These are phyloP conservation scores for Argopecten irradians DNA, from an alignment of 1,140 invertebrate species.

Conservation along the genomic window DNA sequence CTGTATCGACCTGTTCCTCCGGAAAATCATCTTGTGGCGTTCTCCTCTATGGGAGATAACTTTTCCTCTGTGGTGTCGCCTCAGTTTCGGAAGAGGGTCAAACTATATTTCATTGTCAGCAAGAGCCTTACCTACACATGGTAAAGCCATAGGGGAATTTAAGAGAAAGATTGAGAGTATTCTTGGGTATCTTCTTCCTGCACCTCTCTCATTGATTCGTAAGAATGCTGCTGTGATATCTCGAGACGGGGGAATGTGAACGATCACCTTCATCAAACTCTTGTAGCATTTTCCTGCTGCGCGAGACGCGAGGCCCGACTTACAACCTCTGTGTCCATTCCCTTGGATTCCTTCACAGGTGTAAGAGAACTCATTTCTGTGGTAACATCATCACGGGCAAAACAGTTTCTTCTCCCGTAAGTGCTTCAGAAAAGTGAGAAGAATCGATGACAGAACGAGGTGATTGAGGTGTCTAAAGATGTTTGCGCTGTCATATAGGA, in stretches of 20 bases:
- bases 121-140: constrained; percentile 63
- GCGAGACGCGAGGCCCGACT: constrained; percentile 69
- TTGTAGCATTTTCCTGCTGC: constrained; percentile 69
- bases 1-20: constrained; percentile 62
- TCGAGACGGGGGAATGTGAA: constrained; percentile 68
- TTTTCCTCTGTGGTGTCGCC: constrained; percentile 72
- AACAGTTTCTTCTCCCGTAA: constrained; percentile 45
- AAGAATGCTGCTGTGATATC: constrained; percentile 63
- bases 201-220: constrained; percentile 59
- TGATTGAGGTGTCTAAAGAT: constrained; percentile 32
- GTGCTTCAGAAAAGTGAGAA: background rate
- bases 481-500: constrained; percentile 44
- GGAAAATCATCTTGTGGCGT: constrained; percentile 58
- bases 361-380: constrained; percentile 47
- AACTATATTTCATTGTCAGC: constrained; percentile 71
- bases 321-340: constrained; percentile 54
- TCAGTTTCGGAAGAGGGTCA: constrained; percentile 71
- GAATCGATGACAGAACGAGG: background rate
- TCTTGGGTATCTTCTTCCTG: constrained; percentile 46
- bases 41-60: constrained; percentile 72
- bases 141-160: constrained; percentile 69
- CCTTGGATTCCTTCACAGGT: constrained; percentile 36
- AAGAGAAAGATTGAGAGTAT: constrained; percentile 32
- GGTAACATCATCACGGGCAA: constrained; percentile 37
- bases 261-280: constrained; percentile 70